phyloP scores from a whole-genome alignment of 2,888 invertebrate genomes.

The Temnothorax unifasciatus region DNA sequence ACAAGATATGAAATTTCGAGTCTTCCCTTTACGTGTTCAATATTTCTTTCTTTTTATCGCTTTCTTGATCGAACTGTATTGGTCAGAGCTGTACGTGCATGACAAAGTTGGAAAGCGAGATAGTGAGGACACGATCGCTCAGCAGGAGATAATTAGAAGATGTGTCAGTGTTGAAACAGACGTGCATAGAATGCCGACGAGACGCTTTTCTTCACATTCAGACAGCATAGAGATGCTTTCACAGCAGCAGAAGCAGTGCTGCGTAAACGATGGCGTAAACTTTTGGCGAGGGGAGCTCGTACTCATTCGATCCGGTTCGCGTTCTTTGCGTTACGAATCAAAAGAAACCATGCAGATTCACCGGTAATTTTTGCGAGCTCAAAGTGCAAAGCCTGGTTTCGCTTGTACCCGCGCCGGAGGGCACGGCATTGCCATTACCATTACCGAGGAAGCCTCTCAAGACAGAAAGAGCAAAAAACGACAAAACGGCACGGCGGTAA shows the following conservation, averaged over 20 bases:
- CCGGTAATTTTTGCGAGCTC: slow-evolving; percentile 33
- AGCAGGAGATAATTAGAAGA: slow-evolving; percentile 59
- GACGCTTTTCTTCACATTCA: slow-evolving; percentile 46
- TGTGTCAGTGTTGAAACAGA: slow-evolving; percentile 52
- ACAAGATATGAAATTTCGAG: background rate
- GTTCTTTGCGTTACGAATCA: slow-evolving; percentile 29
- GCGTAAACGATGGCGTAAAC: slow-evolving; percentile 4
- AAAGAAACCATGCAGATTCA: slow-evolving; percentile 62
- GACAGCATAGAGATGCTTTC: slow-evolving; percentile 30
- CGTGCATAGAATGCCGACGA: slow-evolving; percentile 29
- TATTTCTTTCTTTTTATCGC: background rate
- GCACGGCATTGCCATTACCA: slow-evolving; percentile 10
- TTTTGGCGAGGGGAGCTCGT: slow-evolving; percentile 7
- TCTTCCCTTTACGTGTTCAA: background rate
- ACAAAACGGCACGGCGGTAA: slow-evolving; percentile 33
- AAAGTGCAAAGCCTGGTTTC: slow-evolving; percentile 61
- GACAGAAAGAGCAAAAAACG: slow-evolving; percentile 44
- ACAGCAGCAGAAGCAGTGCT: slow-evolving; percentile 55
- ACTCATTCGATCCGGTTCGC: slow-evolving; percentile 26
- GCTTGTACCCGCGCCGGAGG: background rate
- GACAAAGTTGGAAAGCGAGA: slow-evolving; percentile 64
- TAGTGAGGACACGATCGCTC: slow-evolving; percentile 66
- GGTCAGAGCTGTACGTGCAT: slow-evolving; percentile 62
- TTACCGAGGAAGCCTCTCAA: slow-evolving; percentile 34
- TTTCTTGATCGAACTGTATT: slow-evolving; percentile 17